Evolutionary conservation across 1,140 invertebrate genomes (phyloP).

Genomic region (Zaprionus nigranus): DNA sequence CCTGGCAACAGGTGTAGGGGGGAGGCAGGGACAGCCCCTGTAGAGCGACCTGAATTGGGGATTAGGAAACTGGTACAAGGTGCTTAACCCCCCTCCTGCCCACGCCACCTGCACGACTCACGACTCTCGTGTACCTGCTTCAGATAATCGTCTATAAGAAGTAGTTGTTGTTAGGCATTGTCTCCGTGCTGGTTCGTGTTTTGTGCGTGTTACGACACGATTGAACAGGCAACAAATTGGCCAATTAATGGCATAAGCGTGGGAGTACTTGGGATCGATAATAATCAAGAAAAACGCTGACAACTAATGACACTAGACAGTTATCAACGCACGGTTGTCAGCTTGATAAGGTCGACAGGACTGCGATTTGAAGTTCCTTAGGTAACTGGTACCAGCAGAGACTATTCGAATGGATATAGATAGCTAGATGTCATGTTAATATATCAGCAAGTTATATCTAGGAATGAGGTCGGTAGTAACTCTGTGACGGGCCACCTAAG

Average conservation of each 20-base stretch:
- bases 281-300: background rate
- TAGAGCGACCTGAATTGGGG: constrained; percentile 2
- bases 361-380: background rate
- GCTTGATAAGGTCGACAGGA: background rate
- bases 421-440: no score
- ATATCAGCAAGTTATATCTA: no score
- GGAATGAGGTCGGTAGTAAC: no score
- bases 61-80: background rate
- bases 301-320: background rate
- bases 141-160: constrained; percentile 9
- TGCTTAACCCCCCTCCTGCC: background rate
- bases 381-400: background rate
- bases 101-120: no score
- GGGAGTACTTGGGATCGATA: background rate
- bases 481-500: no score
- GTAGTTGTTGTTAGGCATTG: background rate
- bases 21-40: background rate
- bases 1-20: constrained; percentile 45
- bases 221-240: constrained; percentile 12
- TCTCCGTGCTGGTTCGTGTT: background rate
- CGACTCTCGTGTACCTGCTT: background rate
- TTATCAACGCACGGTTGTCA: background rate
- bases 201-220: background rate
- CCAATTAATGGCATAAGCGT: background rate
- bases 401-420: no score